Conservation (phyloP, 53 echinoderm and acorn worm species). For the Antedon mediterranea region DNA sequence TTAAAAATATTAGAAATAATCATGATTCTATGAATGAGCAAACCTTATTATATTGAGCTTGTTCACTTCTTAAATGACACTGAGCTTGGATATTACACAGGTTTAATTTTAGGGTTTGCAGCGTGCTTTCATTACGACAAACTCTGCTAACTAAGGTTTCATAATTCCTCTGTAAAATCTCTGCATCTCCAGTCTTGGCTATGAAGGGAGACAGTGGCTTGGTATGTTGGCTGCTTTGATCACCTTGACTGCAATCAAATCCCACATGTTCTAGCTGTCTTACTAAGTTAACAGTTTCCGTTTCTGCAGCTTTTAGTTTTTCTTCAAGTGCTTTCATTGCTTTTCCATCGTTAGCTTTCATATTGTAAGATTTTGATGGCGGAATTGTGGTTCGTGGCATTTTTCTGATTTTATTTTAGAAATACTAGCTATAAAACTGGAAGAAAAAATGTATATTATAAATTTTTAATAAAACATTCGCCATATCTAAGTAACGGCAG, state of each 20-base stretch:
- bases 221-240: background rate
- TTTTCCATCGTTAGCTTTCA: background rate
- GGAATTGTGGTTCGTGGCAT: background rate
- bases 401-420: too few relatives aligned
- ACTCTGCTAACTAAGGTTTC: conserved; percentile 57
- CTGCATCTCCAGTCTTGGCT: conserved; percentile 32
- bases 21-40: background rate
- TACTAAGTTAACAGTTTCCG: conserved; percentile 56
- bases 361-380: background rate
- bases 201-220: conserved; percentile 45
- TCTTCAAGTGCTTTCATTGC: conserved; percentile 44
- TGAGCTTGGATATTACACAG: conserved; percentile 69
- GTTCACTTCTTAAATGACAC: conserved; percentile 16
- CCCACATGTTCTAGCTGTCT: conserved; percentile 51
- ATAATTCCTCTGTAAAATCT: conserved; percentile 54
- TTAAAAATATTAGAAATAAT: too few relatives aligned
- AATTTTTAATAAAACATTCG: too few relatives aligned
- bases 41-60: background rate
- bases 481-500: too few relatives aligned
- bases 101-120: conserved; percentile 85
- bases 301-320: conserved; percentile 62
- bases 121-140: conserved; percentile 70
- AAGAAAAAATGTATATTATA: too few relatives aligned
- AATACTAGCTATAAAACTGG: too few relatives aligned
- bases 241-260: conserved; percentile 9